Evolutionary conservation across 2,797 vertebrate species (phyloP), one percentile per base, ranked within the genome.

Genomic region (Gallinago solitaria): DNA sequence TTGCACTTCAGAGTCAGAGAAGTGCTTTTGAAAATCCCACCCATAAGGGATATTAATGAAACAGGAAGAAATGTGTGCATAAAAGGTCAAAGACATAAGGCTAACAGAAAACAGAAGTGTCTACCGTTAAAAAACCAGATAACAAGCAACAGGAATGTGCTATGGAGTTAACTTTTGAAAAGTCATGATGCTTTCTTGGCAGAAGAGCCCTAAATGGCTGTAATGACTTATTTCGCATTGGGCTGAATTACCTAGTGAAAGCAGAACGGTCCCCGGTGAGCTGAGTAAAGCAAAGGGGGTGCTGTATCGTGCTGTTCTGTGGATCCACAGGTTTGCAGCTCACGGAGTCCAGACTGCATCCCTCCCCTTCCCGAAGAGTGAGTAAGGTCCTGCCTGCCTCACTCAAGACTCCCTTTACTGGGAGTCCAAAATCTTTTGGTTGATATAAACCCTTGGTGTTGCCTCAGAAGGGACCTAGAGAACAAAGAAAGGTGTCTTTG

Each of bases 61-160:
- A 92, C 32, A 54, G 89, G 45, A 87, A 96, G 81, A 85, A 92
- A 85, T 75, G 57, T 18, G 12, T 64, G 16, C 61, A 39, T 68
- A 8, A 83, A 91, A 64, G 70, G 89, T 92, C 86, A 85, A 77
- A 93, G 86, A n/a, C 33, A 27, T 48, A 77, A 81, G 39, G 11
- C 67, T 93, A 71, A 82, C 25, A 82, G 47, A 90, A 82, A 82
- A 74, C 88, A 89, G 82, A 91, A 94, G 60, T 77, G 28, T 91
- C 37, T 87, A 37, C 56, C 67, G 20, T 56, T 94, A 16, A 33
- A 24, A 60, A 37, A 47, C 6, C 56, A 69, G 71, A 27, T 92
- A 95, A 92, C 68, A 63, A 95, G 60, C 23, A 93, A 8, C 9
- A 89, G 48, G 51, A 93, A 89, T 74, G 78, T 87, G 51, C 50